These are phyloP conservation scores for Margarornis squamiger DNA, from an alignment of 2,797 vertebrate species.

Conservation along the genomic window DNA sequence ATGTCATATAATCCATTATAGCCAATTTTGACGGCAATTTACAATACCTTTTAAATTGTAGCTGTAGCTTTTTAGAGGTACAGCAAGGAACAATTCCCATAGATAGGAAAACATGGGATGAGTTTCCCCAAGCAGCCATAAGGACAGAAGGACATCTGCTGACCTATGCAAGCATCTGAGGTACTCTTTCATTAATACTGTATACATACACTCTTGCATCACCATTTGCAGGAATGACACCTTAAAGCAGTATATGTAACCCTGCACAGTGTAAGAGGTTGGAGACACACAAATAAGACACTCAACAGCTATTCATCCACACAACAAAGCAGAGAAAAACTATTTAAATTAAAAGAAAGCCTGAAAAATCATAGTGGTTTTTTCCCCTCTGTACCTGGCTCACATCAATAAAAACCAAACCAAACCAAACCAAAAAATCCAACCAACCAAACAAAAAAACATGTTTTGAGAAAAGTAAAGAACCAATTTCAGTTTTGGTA, in stretches of 20 bases:
- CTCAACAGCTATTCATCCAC: neutral
- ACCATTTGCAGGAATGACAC: neutral
- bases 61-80: neutral
- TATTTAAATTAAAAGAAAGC: neutral
- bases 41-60: neutral
- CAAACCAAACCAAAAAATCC: neutral
- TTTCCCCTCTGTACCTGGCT: neutral
- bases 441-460: neutral
- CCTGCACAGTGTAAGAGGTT: neutral
- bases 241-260: neutral
- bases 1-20: neutral
- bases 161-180: neutral
- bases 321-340: neutral
- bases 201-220: neutral
- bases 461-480: neutral
- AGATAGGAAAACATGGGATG: accelerated
- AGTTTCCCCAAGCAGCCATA: neutral
- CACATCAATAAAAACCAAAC: neutral
- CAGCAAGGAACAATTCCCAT: neutral
- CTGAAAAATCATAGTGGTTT: neutral
- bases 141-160: neutral
- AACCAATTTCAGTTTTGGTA: neutral
- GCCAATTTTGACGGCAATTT: neutral
- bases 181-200: neutral
- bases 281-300: neutral